Percentiles rank a stretch among this genome's conserved stretches.
These are phyloP conservation scores for Cryptus armator DNA, from an alignment of 2,888 invertebrate genomes.

Conservation along the genomic window DNA sequence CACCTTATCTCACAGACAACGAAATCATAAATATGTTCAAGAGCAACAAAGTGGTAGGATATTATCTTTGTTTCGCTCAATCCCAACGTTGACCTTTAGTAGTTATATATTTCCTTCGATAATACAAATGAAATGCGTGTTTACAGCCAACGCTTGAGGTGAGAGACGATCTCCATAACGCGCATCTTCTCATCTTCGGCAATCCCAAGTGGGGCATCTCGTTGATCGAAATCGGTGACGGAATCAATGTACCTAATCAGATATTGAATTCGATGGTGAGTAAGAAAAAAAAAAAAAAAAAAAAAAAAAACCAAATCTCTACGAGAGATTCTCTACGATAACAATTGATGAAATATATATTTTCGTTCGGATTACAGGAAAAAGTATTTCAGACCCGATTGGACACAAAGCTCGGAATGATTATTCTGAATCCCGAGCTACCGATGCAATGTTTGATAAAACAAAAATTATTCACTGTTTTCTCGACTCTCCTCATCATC, in stretches of 20 bases:
- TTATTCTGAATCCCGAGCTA: constrained; percentile 87
- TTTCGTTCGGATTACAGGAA: constrained; percentile 82
- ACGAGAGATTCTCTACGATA: background rate
- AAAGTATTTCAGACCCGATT: constrained; percentile 86
- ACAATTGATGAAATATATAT: background rate
- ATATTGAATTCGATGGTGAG: constrained; percentile 84
- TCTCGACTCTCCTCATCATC: constrained; percentile 84
- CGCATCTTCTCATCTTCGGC: constrained; percentile 89
- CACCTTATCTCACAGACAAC: constrained; percentile 88
- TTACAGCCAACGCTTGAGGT: constrained; percentile 85
- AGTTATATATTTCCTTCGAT: background rate
- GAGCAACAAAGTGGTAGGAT: constrained; percentile 85
- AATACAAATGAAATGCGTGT: constrained; percentile 58
- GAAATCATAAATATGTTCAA: constrained; percentile 88
- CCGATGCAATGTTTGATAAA: constrained; percentile 88
- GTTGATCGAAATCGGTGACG: constrained; percentile 86
- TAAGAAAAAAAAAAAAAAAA: constrained; percentile 59
- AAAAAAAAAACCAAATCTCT: constrained; percentile 53
- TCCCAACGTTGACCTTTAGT: background rate
- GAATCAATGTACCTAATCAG: constrained; percentile 77
- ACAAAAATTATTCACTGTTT: constrained; percentile 87
- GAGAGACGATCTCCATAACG: constrained; percentile 88
- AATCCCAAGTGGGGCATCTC: constrained; percentile 92
- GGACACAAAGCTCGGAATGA: constrained; percentile 87
- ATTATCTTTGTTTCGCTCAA: background rate